A percentile compares a stretch with the other conserved stretches of the same genome.
Conservation (phyloP, 1,140 invertebrate genomes). For the Drosophila bifasciata region DNA sequence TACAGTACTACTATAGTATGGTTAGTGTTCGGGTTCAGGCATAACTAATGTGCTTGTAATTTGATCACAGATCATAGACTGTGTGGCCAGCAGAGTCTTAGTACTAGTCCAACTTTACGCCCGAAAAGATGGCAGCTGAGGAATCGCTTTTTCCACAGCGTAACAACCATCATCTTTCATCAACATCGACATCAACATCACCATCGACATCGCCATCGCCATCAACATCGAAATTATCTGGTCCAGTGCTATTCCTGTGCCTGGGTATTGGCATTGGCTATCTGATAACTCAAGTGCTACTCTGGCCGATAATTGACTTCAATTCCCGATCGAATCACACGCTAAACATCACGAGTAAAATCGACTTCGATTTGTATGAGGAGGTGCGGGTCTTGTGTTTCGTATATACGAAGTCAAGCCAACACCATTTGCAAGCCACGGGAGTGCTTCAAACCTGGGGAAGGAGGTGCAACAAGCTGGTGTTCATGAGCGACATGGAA, state of each 20-base stretch:
- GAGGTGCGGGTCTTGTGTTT: constrained; percentile 27
- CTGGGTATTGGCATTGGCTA: constrained; percentile 21
- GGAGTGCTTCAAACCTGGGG: constrained; percentile 98
- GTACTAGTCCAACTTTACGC: background rate
- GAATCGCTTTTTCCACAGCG: background rate
- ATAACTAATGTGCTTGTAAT: background rate
- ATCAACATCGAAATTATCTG: no score
- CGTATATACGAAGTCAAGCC: constrained; percentile 83
- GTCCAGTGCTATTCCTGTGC: constrained; percentile 9
- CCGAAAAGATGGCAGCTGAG: background rate
- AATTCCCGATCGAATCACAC: background rate
- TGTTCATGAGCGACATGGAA: constrained; percentile 93
- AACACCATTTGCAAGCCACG: constrained; percentile 93
- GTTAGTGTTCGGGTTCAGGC: no score
- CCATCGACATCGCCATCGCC: no score
- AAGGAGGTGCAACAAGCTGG: constrained; percentile 92
- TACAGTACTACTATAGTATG: no score
- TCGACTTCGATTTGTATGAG: constrained; percentile 5
- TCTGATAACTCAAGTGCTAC: constrained; percentile 1
- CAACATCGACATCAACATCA: no score
- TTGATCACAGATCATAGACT: background rate
- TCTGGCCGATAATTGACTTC: constrained; percentile 4
- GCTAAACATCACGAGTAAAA: no score
- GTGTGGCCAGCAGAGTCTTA: no score
- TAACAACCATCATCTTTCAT: no score